phyloP scores from a whole-genome alignment of 2,888 invertebrate species.

The Cylindroiulus punctatus region DNA sequence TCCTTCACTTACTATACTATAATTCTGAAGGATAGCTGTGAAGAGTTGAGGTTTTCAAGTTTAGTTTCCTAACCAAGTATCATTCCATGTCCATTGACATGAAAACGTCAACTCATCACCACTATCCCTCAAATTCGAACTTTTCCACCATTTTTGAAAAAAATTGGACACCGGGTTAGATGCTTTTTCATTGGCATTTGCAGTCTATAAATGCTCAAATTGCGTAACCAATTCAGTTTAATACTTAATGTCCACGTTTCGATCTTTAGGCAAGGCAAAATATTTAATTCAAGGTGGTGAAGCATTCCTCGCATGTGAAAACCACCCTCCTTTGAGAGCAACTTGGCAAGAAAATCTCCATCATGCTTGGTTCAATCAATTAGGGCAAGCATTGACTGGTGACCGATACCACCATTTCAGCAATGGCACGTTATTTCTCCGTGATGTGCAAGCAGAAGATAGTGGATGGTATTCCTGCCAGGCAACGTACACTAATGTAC shows the following conservation, averaged over 20 bases:
- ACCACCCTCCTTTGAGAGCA: background rate
- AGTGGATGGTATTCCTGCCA: conserved; percentile 47
- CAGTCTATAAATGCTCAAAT: background rate
- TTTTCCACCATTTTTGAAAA: too few relatives aligned
- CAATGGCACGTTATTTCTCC: conserved; percentile 42
- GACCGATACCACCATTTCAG: conserved; percentile 39
- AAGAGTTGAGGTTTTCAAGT: too few relatives aligned
- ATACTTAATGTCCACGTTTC: background rate
- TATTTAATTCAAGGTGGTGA: conserved; percentile 22
- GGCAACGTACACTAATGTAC: background rate
- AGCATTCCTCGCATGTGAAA: background rate
- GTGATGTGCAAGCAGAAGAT: background rate
- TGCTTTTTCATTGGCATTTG: background rate
- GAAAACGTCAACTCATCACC: too few relatives aligned
- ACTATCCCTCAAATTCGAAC: too few relatives aligned
- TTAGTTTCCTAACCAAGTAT: too few relatives aligned
- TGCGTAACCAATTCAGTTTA: background rate
- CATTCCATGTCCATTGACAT: too few relatives aligned
- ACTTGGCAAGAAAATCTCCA: background rate
- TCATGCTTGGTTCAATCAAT: conserved; percentile 6
- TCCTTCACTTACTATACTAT: too few relatives aligned
- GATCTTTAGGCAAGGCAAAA: conserved; percentile 11
- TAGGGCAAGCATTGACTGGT: background rate
- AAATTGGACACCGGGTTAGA: background rate
- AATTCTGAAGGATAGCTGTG: too few relatives aligned